A percentile compares a stretch with the other conserved stretches of the same genome.
Evolutionary conservation across 2,888 invertebrate genomes (phyloP).

Genomic region (Dendrolimus pini): DNA sequence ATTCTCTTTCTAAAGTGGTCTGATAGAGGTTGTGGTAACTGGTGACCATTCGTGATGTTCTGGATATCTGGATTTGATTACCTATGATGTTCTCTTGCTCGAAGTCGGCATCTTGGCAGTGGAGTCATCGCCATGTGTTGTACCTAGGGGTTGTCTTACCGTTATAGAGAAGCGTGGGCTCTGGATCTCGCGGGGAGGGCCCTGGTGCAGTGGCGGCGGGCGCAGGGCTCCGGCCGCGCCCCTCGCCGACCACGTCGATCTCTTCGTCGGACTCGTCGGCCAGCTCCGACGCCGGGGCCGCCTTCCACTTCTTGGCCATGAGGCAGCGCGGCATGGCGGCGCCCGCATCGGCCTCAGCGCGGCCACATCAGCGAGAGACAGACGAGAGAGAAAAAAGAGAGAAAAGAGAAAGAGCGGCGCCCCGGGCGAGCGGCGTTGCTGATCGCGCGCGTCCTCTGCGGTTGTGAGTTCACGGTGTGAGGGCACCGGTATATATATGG

Average conservation of each 20-base stretch:
- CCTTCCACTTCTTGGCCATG: slow-evolving; percentile 98
- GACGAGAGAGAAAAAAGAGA: slow-evolving; percentile 73
- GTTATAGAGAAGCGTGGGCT: slow-evolving; percentile 86
- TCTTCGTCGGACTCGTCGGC: slow-evolving; percentile 84
- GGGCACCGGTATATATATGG: slow-evolving; percentile 66
- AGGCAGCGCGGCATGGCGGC: slow-evolving; percentile 94
- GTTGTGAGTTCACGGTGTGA: slow-evolving; percentile 66
- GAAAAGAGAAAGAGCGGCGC: slow-evolving; percentile 74
- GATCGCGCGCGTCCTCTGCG: slow-evolving; percentile 76
- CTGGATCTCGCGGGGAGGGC: slow-evolving; percentile 81
- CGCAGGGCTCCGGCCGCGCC: slow-evolving; percentile 75
- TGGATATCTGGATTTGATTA: too few relatives aligned
- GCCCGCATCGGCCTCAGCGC: slow-evolving; percentile 75
- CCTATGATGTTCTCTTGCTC: slow-evolving; percentile 14
- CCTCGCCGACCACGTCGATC: slow-evolving; percentile 92
- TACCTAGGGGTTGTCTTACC: slow-evolving; percentile 75
- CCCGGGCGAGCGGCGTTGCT: slow-evolving; percentile 69
- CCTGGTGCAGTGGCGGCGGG: slow-evolving; percentile 79
- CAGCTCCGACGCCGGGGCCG: slow-evolving; percentile 74
- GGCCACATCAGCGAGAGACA: slow-evolving; percentile 72
- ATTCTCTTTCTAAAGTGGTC: neutral
- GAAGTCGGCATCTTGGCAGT: slow-evolving; percentile 72
- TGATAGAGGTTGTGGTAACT: neutral
- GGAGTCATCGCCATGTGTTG: slow-evolving; percentile 58
- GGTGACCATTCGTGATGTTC: neutral